Conservation (phyloP, 2,797 vertebrate genomes). For the Squalus acanthias region DNA sequence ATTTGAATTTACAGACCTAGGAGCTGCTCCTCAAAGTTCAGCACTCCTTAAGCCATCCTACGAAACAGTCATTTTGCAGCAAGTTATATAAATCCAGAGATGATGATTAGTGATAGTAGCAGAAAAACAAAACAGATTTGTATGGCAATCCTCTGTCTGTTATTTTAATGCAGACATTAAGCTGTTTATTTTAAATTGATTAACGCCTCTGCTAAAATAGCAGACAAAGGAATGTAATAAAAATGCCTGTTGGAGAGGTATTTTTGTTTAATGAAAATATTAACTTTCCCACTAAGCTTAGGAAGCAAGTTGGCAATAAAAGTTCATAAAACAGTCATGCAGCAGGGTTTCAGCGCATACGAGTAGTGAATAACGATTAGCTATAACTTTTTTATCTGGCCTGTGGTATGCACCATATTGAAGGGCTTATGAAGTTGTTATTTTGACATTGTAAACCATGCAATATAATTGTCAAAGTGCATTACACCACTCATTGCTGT, state of each 20-base stretch:
- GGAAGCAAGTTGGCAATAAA: background rate
- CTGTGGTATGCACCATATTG: constrained; percentile 51
- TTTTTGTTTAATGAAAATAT: background rate
- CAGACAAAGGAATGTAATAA: background rate
- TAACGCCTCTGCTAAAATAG: background rate
- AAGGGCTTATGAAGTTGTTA: constrained; percentile 51
- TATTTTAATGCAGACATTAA: background rate
- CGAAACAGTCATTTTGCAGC: background rate
- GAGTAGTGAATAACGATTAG: background rate
- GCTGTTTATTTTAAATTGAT: background rate
- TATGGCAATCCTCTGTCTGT: background rate
- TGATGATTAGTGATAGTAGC: background rate
- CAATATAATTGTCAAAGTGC: constrained; percentile 61
- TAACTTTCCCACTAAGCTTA: background rate
- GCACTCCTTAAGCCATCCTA: background rate
- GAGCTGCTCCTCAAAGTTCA: background rate
- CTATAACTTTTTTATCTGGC: background rate
- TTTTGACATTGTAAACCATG: constrained; percentile 51
- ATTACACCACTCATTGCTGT: constrained; percentile 55
- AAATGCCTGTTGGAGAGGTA: background rate
- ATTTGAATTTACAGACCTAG: background rate
- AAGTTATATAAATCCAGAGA: background rate
- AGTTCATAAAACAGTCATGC: background rate
- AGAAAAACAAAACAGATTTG: background rate
- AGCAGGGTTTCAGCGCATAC: no score